Evolutionary conservation across 2,797 vertebrate genomes (phyloP), one percentile per base, ranked within the genome.

Genomic region (Smutsia gigantea): DNA sequence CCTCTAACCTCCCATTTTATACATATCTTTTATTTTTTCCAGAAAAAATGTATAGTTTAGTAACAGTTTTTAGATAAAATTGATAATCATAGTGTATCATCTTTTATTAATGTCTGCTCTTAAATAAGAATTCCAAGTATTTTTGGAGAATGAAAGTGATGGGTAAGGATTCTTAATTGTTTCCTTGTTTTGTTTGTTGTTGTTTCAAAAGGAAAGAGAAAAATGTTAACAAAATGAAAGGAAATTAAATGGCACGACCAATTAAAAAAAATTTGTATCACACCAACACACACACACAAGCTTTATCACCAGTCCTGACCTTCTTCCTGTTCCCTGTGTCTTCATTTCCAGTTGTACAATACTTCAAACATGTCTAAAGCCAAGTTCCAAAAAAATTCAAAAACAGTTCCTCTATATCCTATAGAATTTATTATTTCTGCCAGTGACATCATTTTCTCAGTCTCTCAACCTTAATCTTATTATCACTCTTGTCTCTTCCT

Each of bases 301-400:
- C 14, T 11, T 0, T 18, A 57, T 71, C 42, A 46, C 37, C 17
- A 49, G 25, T 68, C 87, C 29, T 93, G 68, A 95, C 7, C 7
- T 63, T 88, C 78, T 72, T 7, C 15, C 29, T 37, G 86, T 85
- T 68, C 71, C 79, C 19, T 61, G 27, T 25, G 10, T 83, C 29
- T 94, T 10, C 17, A 90, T 90, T 91, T 94, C n/a, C 39, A 90
- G 23, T 55, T 95, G 12, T 1, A 81, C 9, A 77, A 93, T 84
- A 39, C 17, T 15, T 66, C 31, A 95, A 29, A 64, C 8, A 27
- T 46, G 14, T 81, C 17, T 77, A 68, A 95, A 77, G 15, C 21
- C 19, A 91, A 79, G 17, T 27, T 74, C 61, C 51, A 78, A 94
- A 61, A 91, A 29, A 89, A 91, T 74, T 93, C 7, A 29, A 68